phyloP scores from a whole-genome alignment of 2,888 invertebrate genomes.

The Athetis lepigone region DNA sequence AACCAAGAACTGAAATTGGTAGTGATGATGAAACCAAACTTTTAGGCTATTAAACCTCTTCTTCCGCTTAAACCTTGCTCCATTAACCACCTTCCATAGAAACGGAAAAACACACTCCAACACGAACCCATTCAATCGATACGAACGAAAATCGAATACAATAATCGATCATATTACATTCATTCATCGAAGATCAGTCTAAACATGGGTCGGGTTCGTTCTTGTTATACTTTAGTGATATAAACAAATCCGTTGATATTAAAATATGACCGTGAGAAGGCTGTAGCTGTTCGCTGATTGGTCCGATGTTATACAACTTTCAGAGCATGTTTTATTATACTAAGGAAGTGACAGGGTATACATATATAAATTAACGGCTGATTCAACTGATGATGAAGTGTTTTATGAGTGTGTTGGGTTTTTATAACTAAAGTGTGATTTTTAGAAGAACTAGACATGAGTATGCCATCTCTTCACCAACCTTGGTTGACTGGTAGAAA shows the following conservation, averaged over 20 bases:
- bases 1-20: neutral
- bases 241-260: conserved; percentile 84
- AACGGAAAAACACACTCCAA: conserved; percentile 15
- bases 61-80: neutral
- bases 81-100: neutral
- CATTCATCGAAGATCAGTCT: conserved; percentile 88
- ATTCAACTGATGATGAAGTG: conserved; percentile 19
- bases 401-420: conserved; percentile 1
- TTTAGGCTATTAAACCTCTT: neutral
- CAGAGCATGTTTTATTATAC: conserved; percentile 70
- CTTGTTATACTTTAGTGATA: conserved; percentile 79
- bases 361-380: conserved; percentile 61
- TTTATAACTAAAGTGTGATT: neutral
- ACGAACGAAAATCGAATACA: conserved; percentile 60
- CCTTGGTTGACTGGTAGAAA: too few species aligned
- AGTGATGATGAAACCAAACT: neutral
- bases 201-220: conserved; percentile 82
- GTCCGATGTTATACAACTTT: conserved; percentile 68
- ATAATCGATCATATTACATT: conserved; percentile 74
- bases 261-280: conserved; percentile 83
- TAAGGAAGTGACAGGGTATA: conserved; percentile 66
- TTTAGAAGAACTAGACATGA: neutral
- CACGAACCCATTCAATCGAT: conserved; percentile 54
- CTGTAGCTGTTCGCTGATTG: conserved; percentile 50
- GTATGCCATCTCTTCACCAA: too few species aligned